These are phyloP conservation scores for Protaetia brevitarsis DNA, from an alignment of 1,140 invertebrate species.

Conservation along the genomic window DNA sequence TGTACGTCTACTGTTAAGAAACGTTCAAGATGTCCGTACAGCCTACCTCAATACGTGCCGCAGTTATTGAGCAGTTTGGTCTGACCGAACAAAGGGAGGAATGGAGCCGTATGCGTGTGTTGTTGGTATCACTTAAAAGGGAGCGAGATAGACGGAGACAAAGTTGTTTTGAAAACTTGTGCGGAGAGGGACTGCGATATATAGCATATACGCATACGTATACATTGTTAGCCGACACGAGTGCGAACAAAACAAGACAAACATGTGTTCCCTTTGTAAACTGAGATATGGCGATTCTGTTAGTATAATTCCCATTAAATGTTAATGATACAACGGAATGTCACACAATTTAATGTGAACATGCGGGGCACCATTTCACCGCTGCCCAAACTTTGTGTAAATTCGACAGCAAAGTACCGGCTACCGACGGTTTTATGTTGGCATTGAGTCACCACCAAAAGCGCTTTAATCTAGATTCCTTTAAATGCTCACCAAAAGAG, in stretches of 20 bases:
- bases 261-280: slow-evolving; percentile 46
- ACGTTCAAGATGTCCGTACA: not conserved
- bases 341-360: slow-evolving; percentile 45
- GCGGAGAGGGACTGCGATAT: not conserved
- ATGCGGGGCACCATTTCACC: slow-evolving; percentile 35
- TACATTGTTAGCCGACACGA: slow-evolving; percentile 3
- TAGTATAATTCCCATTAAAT: slow-evolving; percentile 48
- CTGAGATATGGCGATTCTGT: slow-evolving; percentile 38
- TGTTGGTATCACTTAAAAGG: not conserved
- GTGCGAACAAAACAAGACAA: slow-evolving; percentile 35
- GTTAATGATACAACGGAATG: slow-evolving; percentile 47
- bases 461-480: slow-evolving; percentile 20
- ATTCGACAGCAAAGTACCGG: slow-evolving; percentile 38
- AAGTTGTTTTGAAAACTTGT: not conserved
- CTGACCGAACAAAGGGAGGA: not conserved
- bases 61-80: not conserved
- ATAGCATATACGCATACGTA: not conserved
- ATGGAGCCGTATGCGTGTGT: not conserved
- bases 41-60: not conserved
- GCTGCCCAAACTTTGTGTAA: slow-evolving; percentile 41
- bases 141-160: not conserved
- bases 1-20: slow-evolving; percentile 6
- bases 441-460: slow-evolving; percentile 20
- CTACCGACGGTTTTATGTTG: slow-evolving; percentile 30
- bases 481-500: slow-evolving; percentile 16